phyloP scores from a whole-genome alignment of 2,113 vertebrate species.

The Barnardius zonarius region DNA sequence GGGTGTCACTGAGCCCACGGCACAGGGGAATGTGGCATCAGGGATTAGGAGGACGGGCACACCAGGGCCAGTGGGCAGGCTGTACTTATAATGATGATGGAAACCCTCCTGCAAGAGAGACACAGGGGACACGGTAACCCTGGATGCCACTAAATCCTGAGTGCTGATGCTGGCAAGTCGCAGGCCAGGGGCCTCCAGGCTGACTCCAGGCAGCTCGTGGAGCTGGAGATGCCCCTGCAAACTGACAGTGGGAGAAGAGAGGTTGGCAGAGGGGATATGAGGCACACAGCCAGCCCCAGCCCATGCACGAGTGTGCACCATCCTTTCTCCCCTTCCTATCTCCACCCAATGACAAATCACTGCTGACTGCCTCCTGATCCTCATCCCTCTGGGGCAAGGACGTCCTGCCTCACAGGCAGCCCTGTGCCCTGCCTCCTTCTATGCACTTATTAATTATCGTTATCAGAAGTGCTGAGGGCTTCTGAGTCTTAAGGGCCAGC shows the following conservation, averaged over 20 bases:
- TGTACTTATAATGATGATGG: background rate
- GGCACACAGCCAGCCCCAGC: background rate
- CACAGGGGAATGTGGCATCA: background rate
- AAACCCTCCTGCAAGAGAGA: background rate
- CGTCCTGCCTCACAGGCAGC: background rate
- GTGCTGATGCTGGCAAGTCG: background rate
- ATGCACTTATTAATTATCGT: background rate
- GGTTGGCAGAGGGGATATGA: background rate
- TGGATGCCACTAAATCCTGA: background rate
- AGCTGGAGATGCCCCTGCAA: background rate
- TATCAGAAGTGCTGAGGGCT: background rate
- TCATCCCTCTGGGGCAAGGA: background rate
- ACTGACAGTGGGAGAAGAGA: background rate
- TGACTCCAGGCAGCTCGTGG: background rate
- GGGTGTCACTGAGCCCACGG: background rate
- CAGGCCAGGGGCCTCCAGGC: background rate
- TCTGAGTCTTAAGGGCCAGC: background rate
- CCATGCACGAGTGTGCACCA: rapidly evolving
- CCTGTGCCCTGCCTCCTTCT: background rate
- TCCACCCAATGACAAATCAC: background rate
- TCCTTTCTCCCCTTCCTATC: background rate
- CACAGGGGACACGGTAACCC: background rate
- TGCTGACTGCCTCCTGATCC: background rate
- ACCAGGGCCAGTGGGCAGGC: rapidly evolving
- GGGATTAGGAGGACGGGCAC: background rate